Base-by-base conservation (phyloP, 2,797 vertebrate species). In the Gila robusta region DNA sequence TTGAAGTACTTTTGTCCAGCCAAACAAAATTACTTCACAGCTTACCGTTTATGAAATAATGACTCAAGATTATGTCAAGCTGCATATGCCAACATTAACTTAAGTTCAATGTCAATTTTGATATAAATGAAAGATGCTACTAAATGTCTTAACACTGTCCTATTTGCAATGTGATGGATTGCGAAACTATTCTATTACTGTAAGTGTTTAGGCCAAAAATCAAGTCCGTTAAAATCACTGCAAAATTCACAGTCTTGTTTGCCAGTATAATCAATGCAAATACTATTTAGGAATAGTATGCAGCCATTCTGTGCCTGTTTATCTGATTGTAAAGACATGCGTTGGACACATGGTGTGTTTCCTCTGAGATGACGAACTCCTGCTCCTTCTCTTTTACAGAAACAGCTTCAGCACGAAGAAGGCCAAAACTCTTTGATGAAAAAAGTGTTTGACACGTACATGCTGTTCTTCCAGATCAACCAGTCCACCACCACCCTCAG, bases 391-490 rank as follows among this genome's bases (percentile, higher is more conserved):
- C 32, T 62, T 84, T 93, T 91, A 86, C 94, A 99, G 98, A 98
- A 97, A 91, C 97, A 98, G 89, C 93, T 99, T 73, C 94, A 96
- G 88, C 95, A 97, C 87, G 98, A 98, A 23, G 98, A 99, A 32
- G 98, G 98, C 76, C 98, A 99, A 91, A 99, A 98, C 86, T 93
- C 93, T 19, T 47, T 98, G 93, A 98, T 99, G 97, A 99, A 98
- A 94, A 99, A 98, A 92, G 97, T 99, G 72, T 98, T 99, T 91
- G 98, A 99, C 93, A 99, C 97, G 1, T 97, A 98, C 92, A 94
- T 99, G 91, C 97, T 99, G 88, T 99, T 98, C 93, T 95, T 99
- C 91, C 98, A 99, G 95, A 98, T 99, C 93, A 99, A 97, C 94
- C 98, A 99, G 91, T 99, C 98, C 3, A 97, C 97, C 28, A 90